These are phyloP conservation scores for Danionella dracula DNA, from an alignment of 2,797 vertebrate species.

Conservation along the genomic window DNA sequence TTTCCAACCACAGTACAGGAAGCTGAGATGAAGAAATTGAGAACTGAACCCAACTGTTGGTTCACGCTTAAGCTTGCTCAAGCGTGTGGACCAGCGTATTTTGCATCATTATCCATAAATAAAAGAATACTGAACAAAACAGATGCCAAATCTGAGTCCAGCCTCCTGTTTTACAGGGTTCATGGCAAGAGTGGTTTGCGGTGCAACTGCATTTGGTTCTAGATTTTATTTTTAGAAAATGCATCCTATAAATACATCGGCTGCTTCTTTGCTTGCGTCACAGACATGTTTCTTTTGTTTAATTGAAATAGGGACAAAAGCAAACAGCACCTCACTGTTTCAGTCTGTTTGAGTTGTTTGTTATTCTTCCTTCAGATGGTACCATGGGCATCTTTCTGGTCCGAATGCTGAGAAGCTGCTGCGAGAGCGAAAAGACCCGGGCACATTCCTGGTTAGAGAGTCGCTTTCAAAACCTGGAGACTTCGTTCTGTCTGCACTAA, in stretches of 20 bases:
- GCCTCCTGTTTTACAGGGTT: not conserved
- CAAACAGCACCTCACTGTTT: not conserved
- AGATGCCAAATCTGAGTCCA: not conserved
- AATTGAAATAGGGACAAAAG: not conserved
- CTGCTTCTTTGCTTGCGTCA: not conserved
- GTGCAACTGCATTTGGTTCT: not conserved
- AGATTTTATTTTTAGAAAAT: not conserved
- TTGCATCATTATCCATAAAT: not conserved
- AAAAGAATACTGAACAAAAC: not conserved
- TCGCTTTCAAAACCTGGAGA: slow-evolving; percentile 94
- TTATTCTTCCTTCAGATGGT: slow-evolving; percentile 76
- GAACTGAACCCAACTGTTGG: slow-evolving; percentile 71
- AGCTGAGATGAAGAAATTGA: slow-evolving; percentile 78
- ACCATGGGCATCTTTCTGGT: slow-evolving; percentile 91
- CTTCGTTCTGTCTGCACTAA: slow-evolving; percentile 88
- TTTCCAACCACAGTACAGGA: slow-evolving; percentile 94
- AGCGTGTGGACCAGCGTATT: not conserved
- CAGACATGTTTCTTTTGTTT: not conserved
- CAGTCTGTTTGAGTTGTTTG: too few species aligned
- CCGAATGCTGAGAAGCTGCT: slow-evolving; percentile 84
- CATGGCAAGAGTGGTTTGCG: not conserved
- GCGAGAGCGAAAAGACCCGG: slow-evolving; percentile 72
- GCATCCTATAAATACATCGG: not conserved
- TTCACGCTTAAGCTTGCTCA: slow-evolving; percentile 40
- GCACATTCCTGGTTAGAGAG: slow-evolving; percentile 90